Evolutionary conservation across 1,140 invertebrate species (phyloP).

Genomic region (Aculops lycopersici): DNA sequence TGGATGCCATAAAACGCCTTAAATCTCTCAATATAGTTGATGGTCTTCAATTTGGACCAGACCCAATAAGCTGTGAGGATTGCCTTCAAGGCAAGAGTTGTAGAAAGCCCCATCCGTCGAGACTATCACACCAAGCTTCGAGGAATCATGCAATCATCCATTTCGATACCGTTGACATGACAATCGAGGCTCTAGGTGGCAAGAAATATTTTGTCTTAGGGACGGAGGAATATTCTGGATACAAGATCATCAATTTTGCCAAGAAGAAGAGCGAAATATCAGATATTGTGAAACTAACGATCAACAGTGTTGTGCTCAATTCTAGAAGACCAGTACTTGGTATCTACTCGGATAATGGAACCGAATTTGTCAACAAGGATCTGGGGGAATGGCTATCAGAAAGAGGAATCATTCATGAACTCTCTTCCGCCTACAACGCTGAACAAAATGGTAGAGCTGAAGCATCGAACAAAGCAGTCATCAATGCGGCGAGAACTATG

Average conservation of each 20-base stretch:
- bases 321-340: background rate
- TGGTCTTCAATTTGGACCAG: no score
- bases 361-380: constrained; percentile 5
- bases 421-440: constrained; percentile 6
- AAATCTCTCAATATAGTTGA: no score
- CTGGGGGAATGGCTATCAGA: constrained; percentile 1
- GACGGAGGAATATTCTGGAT: constrained; percentile 3
- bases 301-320: constrained; percentile 1
- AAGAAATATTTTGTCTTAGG: constrained; percentile 6
- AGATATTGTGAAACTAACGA: background rate
- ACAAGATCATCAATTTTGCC: constrained; percentile 2
- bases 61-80: no score
- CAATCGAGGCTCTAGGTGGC: constrained; percentile 1
- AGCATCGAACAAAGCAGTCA: constrained; percentile 1
- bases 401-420: constrained; percentile 1
- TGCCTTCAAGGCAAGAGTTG: no score
- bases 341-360: constrained; percentile 6
- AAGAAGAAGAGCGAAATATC: constrained; percentile 5
- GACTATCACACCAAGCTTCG: no score
- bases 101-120: no score
- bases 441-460: constrained; percentile 6
- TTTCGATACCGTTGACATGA: no score
- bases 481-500: constrained; percentile 1
- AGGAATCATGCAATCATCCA: no score
- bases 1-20: no score